Percentiles rank a stretch among this genome's conserved stretches.
These are phyloP conservation scores for Megatriorchis doriae DNA, from an alignment of 2,113 vertebrate genomes.

Conservation along the genomic window DNA sequence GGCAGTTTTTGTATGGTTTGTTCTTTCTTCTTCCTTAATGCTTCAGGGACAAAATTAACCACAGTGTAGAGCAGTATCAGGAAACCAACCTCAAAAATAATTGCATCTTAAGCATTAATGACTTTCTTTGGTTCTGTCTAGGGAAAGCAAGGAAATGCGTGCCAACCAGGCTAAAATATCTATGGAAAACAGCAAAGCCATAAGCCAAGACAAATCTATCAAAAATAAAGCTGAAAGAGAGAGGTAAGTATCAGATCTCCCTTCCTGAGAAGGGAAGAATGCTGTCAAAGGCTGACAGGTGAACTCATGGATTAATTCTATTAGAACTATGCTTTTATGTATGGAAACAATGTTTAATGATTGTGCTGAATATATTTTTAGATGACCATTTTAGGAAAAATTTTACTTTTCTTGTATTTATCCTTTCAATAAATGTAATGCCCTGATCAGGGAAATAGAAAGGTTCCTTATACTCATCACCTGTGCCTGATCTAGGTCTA, in stretches of 20 bases:
- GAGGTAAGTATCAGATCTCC: slow-evolving; percentile 74
- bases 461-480: neutral
- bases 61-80: neutral
- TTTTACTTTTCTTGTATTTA: neutral
- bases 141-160: slow-evolving; percentile 97
- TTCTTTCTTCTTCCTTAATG: neutral
- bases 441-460: neutral
- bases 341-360: neutral
- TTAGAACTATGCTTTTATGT: neutral
- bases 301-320: neutral
- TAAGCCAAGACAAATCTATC: slow-evolving; percentile 97
- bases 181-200: slow-evolving; percentile 99
- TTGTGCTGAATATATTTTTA: neutral
- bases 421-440: neutral
- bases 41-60: neutral
- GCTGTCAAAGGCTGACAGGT: neutral
- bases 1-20: neutral
- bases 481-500: neutral
- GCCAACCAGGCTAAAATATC: slow-evolving; percentile 97
- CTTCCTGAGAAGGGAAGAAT: neutral
- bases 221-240: slow-evolving; percentile 99
- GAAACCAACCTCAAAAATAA: neutral
- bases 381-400: neutral
- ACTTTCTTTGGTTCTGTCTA: slow-evolving; percentile 49
- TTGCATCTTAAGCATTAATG: neutral